Evolutionary conservation across 1,140 invertebrate species (phyloP).

Genomic region (Anastatus disparis): DNA sequence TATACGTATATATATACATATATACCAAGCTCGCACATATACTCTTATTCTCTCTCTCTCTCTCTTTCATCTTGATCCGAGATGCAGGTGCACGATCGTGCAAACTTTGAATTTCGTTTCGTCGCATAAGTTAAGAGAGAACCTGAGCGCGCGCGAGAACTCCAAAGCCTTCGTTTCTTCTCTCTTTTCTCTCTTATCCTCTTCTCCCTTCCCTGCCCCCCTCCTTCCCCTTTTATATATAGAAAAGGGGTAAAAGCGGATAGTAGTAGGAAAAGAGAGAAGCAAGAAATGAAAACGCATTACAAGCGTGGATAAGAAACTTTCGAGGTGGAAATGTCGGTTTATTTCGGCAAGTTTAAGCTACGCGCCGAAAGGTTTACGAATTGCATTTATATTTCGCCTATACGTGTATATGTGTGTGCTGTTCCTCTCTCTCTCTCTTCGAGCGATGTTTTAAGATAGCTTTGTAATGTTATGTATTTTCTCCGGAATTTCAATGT

Average conservation of each 20-base stretch:
- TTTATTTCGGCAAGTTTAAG: constrained; percentile 32
- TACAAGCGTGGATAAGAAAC: constrained; percentile 36
- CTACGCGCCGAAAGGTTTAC: constrained; percentile 4
- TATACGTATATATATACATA: too few species aligned
- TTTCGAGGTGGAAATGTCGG: constrained; percentile 31
- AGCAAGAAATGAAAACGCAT: constrained; percentile 25
- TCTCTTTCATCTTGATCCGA: constrained; percentile 10
- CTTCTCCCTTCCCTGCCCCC: too few species aligned
- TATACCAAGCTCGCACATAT: not conserved
- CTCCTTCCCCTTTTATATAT: too few species aligned
- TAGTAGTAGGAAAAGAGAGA: too few species aligned
- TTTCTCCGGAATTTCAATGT: too few species aligned
- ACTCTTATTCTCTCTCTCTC: not conserved
- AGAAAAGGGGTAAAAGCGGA: not conserved
- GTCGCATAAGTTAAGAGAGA: constrained; percentile 27
- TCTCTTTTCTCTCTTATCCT: too few species aligned
- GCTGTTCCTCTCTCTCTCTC: too few species aligned
- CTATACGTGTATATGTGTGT: too few species aligned
- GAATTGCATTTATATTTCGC: constrained; percentile 25
- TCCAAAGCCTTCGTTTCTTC: too few species aligned
- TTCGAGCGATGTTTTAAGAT: too few species aligned
- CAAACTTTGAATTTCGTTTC: constrained; percentile 37
- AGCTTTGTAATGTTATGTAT: too few species aligned
- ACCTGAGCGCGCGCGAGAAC: too few species aligned
- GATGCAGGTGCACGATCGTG: constrained; percentile 36